Conservation (phyloP, 2,888 invertebrate species). For the Thumatha senex region DNA sequence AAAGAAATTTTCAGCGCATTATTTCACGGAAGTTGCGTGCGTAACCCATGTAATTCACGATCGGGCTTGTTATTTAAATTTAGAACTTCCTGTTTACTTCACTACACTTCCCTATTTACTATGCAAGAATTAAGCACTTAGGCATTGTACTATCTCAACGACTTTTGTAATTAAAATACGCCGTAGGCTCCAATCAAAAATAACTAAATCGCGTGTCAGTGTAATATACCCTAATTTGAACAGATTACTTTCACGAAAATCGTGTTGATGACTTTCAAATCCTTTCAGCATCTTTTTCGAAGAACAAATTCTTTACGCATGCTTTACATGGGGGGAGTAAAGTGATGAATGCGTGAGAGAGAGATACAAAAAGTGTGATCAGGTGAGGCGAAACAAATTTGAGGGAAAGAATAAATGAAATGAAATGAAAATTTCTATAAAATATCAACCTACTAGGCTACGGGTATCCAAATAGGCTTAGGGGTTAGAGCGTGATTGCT, state of each 20-base stretch:
- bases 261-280: no score
- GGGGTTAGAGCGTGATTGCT: no score
- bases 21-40: background rate
- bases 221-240: conserved; percentile 22
- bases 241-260: conserved; percentile 31
- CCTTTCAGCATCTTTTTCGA: conserved; percentile 12
- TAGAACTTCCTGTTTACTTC: conserved; percentile 1
- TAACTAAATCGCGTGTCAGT: conserved; percentile 17
- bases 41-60: background rate
- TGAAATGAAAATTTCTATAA: no score
- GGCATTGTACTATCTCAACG: background rate
- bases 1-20: background rate
- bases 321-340: no score
- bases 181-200: conserved; percentile 8
- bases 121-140: background rate
- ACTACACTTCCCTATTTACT: background rate
- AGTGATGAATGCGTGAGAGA: no score
- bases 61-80: background rate
- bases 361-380: no score
- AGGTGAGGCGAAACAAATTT: no score
- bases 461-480: no score
- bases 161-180: conserved; percentile 1
- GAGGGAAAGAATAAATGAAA: no score
- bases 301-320: conserved; percentile 8
- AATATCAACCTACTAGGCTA: no score